Evolutionary conservation across 2,888 invertebrate species (phyloP), one percentile per base, ranked within the genome.

Genomic region (Matsumyia berberina): DNA sequence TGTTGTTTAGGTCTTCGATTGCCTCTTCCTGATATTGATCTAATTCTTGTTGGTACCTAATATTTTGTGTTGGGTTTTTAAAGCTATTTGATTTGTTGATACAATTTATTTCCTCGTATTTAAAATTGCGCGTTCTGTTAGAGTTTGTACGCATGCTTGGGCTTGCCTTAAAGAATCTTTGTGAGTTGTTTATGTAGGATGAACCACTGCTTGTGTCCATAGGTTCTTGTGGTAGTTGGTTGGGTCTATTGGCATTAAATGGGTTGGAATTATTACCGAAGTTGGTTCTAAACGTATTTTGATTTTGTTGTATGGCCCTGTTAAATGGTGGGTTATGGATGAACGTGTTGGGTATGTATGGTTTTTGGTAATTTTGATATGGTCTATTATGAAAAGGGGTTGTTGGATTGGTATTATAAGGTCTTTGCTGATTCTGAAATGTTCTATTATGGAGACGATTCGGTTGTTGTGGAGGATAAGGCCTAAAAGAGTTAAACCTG

Each of bases 161-260:
- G 9, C 35, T 37, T 37, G 35, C 11, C 8, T 19, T 2, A 2
- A 11, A 9, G 1, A 19, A 9, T 17, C 11, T 17, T 35, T 55
- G 35, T 57, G 29, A 24, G 31, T 49, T 72, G 9, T 42, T 72
- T 29, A 70, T 29, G n/a, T 44, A 33, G 8, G 58, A 33, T 35
- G 35, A 55, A 35, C 64, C 64, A 55, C 44, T 55, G 44, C 44
- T 37, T 12, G 44, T 64, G 9, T 64, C 74, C 64, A 74, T 64
- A 35, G 69, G 62, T 58, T 78, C 60, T 15, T 62, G 55, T 35
- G 57, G 46, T 72, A 39, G 64, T 37, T 55, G 53, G 17, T 29
- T 67, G 6, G 72, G 29, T 5, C 39, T 29, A 51, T 62, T 51
- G 24, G 11, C n/a, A 42, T n/a, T 9, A 37, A 19, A 35, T 49